phyloP scores from a whole-genome alignment of 1,140 invertebrate species.

The Zaprionus taronus region DNA sequence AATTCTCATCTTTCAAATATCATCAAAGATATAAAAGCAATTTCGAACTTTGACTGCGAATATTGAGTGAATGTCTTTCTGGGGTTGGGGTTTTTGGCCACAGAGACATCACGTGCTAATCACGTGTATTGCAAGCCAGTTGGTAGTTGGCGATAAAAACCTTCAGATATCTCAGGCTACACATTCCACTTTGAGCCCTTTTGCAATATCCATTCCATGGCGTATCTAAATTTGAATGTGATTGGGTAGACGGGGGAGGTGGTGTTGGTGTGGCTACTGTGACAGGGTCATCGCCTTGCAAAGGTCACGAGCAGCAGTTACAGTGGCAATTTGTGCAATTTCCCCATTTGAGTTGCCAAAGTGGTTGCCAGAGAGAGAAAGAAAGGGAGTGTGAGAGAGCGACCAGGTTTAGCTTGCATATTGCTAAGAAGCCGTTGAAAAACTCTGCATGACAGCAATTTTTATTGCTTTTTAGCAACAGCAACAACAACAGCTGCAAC shows the following conservation, averaged over 20 bases:
- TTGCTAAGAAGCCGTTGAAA: conserved; percentile 64
- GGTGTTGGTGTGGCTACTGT: neutral
- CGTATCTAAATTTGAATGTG: conserved; percentile 60
- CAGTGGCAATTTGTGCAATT: conserved; percentile 45
- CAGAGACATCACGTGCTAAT: conserved; percentile 43
- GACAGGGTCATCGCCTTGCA: conserved; percentile 6
- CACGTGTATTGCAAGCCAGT: conserved; percentile 39
- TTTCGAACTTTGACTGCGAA: neutral
- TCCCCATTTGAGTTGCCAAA: conserved; percentile 26
- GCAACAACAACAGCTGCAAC: neutral
- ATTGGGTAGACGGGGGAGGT: conserved; percentile 2
- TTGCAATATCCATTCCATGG: conserved; percentile 61
- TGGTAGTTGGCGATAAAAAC: conserved; percentile 1
- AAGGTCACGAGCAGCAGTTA: conserved; percentile 46
- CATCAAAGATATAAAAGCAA: neutral
- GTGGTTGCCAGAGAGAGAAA: neutral
- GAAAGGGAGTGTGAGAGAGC: neutral
- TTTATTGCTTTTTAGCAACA: conserved; percentile 70
- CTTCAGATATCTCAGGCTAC: neutral
- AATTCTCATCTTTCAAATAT: neutral
- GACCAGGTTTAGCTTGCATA: conserved; percentile 46
- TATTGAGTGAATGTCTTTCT: neutral
- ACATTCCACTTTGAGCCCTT: conserved; percentile 4
- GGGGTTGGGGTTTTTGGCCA: neutral
- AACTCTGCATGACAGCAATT: conserved; percentile 51